Conservation (phyloP, 1,140 invertebrate genomes). For the Eupeodes corollae region DNA sequence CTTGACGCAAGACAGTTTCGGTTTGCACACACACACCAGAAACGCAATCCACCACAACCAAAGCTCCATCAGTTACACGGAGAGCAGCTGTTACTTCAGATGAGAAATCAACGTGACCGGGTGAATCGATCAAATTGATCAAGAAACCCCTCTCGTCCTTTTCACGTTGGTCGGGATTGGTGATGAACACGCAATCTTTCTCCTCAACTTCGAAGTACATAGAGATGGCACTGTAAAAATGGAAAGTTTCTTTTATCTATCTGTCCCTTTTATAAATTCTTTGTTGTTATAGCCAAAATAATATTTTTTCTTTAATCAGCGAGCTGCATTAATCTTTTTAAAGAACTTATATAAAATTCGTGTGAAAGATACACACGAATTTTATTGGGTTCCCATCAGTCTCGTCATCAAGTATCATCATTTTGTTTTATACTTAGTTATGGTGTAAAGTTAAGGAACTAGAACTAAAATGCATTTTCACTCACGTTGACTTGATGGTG, state of each 20-base stretch:
- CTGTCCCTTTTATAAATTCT: too few species aligned
- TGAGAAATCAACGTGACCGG: conserved; percentile 99
- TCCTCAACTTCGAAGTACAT: conserved; percentile 95
- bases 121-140: conserved; percentile 98
- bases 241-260: too few species aligned
- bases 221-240: conserved; percentile 78
- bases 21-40: conserved; percentile 99
- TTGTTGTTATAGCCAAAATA: too few species aligned
- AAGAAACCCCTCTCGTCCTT: conserved; percentile 90
- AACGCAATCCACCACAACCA: conserved; percentile 99
- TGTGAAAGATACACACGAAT: background rate
- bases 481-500: conserved; percentile 99
- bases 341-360: background rate
- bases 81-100: conserved; percentile 98
- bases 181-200: conserved; percentile 86
- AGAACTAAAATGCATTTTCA: conserved; percentile 20
- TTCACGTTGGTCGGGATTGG: conserved; percentile 75
- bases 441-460: too few species aligned
- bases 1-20: conserved; percentile 96
- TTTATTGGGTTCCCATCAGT: background rate
- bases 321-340: background rate
- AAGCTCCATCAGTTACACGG: conserved; percentile 96
- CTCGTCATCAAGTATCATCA: conserved; percentile 3
- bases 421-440: background rate
- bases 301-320: too few species aligned